Percentiles rank a stretch among this genome's conserved stretches.
phyloP scores from a whole-genome alignment of 64 coral and sea anemone species.

The Pocillopora verrucosa region DNA sequence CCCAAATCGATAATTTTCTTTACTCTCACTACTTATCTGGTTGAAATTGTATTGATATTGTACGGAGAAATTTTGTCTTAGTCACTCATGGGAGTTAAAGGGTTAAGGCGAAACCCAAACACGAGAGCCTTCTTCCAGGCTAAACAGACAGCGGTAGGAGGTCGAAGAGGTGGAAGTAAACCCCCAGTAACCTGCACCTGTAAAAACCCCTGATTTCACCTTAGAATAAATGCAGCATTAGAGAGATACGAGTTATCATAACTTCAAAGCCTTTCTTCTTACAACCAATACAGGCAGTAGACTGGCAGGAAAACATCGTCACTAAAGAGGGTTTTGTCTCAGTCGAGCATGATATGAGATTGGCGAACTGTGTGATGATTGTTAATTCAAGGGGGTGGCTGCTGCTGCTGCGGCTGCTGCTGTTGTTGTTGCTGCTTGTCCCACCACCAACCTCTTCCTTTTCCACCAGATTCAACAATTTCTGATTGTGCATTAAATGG shows the following conservation, averaged over 20 bases:
- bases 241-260: background rate
- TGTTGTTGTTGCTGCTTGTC: slow-evolving; percentile 77
- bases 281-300: background rate
- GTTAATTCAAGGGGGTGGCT: slow-evolving; percentile 15
- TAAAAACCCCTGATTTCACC: no score
- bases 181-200: no score
- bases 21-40: no score
- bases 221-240: background rate
- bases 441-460: slow-evolving; percentile 84
- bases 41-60: no score
- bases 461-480: slow-evolving; percentile 41
- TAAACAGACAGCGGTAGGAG: no score
- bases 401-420: slow-evolving; percentile 68
- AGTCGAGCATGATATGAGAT: background rate
- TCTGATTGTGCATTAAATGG: slow-evolving; percentile 32
- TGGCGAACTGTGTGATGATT: background rate
- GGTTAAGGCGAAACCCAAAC: no score
- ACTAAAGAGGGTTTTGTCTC: background rate
- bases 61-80: no score
- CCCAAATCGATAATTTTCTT: no score
- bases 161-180: no score
- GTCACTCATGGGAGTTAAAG: no score
- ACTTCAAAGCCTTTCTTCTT: background rate
- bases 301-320: background rate
- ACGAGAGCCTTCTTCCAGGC: no score